Conservation (phyloP, 30 jellyfish, hydroid and myxozoan genomes). For the Chrysaora quinquecirrha region DNA sequence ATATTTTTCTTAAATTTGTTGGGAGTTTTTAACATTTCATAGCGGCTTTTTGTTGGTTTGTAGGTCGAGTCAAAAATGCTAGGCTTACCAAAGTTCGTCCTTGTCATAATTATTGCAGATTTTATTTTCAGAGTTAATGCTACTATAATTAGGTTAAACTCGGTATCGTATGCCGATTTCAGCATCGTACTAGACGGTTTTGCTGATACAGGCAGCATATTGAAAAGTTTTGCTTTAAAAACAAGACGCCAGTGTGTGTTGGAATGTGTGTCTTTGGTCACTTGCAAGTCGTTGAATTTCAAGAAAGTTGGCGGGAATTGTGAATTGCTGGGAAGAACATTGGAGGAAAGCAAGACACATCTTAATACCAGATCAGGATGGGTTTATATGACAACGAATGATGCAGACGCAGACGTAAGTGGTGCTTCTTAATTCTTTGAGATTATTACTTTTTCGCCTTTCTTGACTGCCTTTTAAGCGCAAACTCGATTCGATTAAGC, state of each 20-base stretch:
- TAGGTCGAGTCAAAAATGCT: too few species aligned
- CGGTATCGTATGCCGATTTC: slow-evolving; percentile 13
- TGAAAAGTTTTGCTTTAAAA: slow-evolving; percentile 23
- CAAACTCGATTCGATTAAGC: too few species aligned
- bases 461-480: too few species aligned
- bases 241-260: slow-evolving; percentile 28
- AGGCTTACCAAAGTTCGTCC: too few species aligned
- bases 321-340: slow-evolving; percentile 27
- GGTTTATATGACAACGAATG: slow-evolving; percentile 36
- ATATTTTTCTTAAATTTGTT: too few species aligned
- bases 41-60: too few species aligned
- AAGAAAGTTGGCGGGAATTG: slow-evolving; percentile 34
- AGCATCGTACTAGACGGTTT: slow-evolving; percentile 7
- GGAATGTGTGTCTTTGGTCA: slow-evolving; percentile 18
- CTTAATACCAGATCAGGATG: slow-evolving; percentile 18
- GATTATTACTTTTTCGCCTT: too few species aligned
- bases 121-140: background rate
- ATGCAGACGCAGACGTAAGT: slow-evolving; percentile 7
- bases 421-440: too few species aligned
- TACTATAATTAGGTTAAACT: background rate
- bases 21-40: too few species aligned
- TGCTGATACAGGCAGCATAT: background rate
- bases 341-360: background rate
- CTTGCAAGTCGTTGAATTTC: slow-evolving; percentile 40
- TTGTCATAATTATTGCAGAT: background rate